These are phyloP conservation scores for Lepidocyrtinus sp. DNA, from an alignment of 2,888 invertebrate species.

Conservation along the genomic window DNA sequence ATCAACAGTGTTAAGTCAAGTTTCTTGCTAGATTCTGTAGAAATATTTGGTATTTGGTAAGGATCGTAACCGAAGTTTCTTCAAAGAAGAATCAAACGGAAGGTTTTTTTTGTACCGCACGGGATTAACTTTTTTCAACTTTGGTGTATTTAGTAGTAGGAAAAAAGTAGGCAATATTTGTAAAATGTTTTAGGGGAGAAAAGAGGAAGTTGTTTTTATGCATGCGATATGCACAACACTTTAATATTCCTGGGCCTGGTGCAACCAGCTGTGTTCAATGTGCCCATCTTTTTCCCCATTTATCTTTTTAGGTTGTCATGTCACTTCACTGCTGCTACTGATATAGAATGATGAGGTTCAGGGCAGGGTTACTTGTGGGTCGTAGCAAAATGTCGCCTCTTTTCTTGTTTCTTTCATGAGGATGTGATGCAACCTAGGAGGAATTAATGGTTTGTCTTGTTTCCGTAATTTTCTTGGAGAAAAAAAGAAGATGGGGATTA, in stretches of 20 bases:
- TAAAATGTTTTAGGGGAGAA: conserved; percentile 24
- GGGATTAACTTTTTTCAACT: conserved; percentile 9
- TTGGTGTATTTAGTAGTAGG: conserved; percentile 3
- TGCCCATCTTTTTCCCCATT: conserved; percentile 8
- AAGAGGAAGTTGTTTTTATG: conserved; percentile 17
- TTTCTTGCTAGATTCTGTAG: background rate
- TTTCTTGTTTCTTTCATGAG: background rate
- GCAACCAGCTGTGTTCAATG: conserved; percentile 33
- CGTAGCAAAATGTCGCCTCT: conserved; percentile 11
- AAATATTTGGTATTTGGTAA: background rate
- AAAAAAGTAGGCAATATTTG: conserved; percentile 1
- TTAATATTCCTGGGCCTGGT: conserved; percentile 7
- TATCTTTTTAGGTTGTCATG: conserved; percentile 1
- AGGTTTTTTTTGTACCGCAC: too few relatives aligned
- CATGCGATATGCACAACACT: background rate
- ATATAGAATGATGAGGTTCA: conserved; percentile 12
- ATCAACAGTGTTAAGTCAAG: conserved; percentile 20
- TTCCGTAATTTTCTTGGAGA: too few relatives aligned
- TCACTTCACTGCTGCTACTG: too few relatives aligned
- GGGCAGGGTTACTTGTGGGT: too few relatives aligned
- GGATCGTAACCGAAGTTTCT: too few relatives aligned
- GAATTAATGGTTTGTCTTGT: too few relatives aligned
- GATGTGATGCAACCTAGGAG: too few relatives aligned
- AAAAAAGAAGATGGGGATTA: too few relatives aligned
- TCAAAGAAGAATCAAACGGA: too few relatives aligned